These are phyloP conservation scores for Psammodynastes pulverulentus DNA, from an alignment of 2,113 vertebrate species.

Conservation along the genomic window DNA sequence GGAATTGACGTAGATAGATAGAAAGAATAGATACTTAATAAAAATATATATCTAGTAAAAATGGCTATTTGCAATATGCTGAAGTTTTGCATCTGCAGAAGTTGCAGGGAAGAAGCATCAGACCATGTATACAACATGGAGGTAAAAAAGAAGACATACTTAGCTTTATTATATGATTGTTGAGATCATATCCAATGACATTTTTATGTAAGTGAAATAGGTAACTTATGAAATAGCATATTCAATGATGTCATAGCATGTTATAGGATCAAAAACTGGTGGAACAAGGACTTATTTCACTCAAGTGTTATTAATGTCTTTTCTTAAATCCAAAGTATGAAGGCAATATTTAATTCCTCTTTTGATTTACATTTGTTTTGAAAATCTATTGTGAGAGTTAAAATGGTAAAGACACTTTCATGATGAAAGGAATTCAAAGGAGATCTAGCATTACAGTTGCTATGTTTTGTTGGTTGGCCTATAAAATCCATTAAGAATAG, in stretches of 20 bases:
- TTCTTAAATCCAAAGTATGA: constrained; percentile 36
- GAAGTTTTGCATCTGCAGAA: neutral
- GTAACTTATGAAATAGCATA: constrained; percentile 23
- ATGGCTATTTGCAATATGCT: constrained; percentile 21
- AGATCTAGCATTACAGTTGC: neutral
- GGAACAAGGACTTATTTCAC: constrained; percentile 37
- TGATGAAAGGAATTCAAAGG: neutral
- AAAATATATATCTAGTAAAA: constrained; percentile 11
- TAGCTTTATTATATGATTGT: constrained; percentile 65
- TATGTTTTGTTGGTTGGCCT: neutral
- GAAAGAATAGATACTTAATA: neutral
- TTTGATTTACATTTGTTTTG: neutral
- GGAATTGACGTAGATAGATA: neutral
- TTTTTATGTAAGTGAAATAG: constrained; percentile 58
- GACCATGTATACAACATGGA: constrained; percentile 40
- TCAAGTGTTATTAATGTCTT: constrained; percentile 35
- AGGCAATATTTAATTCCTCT: neutral
- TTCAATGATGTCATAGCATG: constrained; percentile 7
- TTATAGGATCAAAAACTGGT: constrained; percentile 29
- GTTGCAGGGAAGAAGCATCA: neutral
- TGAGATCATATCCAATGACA: constrained; percentile 47
- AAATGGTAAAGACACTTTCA: neutral
- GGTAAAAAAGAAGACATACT: constrained; percentile 59
- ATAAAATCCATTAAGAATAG: neutral
- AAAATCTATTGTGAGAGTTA: rapidly evolving